Base-by-base conservation (phyloP, 2,888 invertebrate species). In the Heliconius cydno region DNA sequence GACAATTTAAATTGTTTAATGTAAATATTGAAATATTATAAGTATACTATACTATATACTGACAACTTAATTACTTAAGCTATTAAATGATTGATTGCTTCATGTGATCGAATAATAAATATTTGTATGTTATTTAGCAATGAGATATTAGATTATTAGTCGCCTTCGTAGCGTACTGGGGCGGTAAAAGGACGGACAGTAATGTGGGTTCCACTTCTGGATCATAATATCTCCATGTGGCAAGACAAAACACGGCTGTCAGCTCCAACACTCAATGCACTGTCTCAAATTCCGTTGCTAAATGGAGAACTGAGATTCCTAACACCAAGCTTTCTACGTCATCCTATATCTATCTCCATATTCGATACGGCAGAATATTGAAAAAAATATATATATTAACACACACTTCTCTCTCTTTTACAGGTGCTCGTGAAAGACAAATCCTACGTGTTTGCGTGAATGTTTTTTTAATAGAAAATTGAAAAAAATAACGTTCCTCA, bases 381-480 rank as follows among this genome's bases (percentile, higher is more conserved):
- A 10, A n/a, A 10, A 60, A 60, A 9, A 60, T 2, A 38, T 70
- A 9, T n/a, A 85, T 88, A 88, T 86, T 84, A 80, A 84, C 84
- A 81, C 82, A 73, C 82, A 73, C 84, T 85, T 25, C 25, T 86
- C 76, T 92, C 90, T 92, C 90, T 90, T 90, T 92, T 89, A 67
- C 92, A 94, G 93, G 87, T 86, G 88, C 86, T 88, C 82, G 84
- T 87, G 83, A 81, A 79, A 78, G 77, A 67, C 80, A 80, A 85
- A 89, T 86, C 88, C 84, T 84, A 84, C 81, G 85, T 80, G 85
- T 84, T 78, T 79, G 83, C 80, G 83, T 80, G 80, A 78, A 77
- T 83, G 82, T 80, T 80, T 79, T 82, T 79, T 81, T 80, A 52
- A 34, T 41, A 15, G 25, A 41, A n/a, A 46, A 70, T 41, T 82